These are phyloP conservation scores for Notamacropus eugenii DNA, from an alignment of 2,797 vertebrate genomes.

Conservation along the genomic window DNA sequence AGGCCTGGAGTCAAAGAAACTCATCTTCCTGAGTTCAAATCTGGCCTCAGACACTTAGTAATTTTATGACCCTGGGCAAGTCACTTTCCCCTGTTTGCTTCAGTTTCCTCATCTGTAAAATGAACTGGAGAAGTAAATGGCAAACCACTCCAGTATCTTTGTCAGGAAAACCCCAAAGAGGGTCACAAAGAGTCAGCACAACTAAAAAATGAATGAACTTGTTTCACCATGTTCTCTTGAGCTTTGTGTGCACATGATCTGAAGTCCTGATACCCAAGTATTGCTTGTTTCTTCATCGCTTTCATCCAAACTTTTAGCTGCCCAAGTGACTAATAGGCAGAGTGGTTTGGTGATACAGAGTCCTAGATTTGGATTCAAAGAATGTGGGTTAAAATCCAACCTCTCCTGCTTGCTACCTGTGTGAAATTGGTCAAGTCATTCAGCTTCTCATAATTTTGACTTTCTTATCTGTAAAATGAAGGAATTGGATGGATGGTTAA, in stretches of 20 bases:
- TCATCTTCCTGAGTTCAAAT: neutral
- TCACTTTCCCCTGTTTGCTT: neutral
- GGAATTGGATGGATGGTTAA: neutral
- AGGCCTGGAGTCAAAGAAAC: neutral
- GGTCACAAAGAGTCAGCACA: neutral
- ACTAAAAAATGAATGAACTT: neutral
- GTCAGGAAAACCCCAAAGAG: neutral
- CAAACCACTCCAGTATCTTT: neutral
- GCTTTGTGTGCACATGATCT: neutral
- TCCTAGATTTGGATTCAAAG: neutral
- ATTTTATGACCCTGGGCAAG: neutral
- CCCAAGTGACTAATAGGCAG: neutral
- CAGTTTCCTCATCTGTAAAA: neutral
- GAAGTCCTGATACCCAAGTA: neutral
- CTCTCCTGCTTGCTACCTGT: no score
- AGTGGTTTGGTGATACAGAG: fast-evolving
- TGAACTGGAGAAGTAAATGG: neutral
- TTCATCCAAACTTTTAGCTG: neutral
- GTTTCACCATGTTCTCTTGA: neutral
- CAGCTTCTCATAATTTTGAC: neutral
- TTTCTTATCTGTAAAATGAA: neutral
- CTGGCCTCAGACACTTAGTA: neutral
- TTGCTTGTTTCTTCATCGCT: neutral
- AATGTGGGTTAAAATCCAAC: neutral
- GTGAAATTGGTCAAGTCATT: neutral